Evolutionary conservation across 2,797 vertebrate species (phyloP).

Genomic region (Eremophila alpestris): DNA sequence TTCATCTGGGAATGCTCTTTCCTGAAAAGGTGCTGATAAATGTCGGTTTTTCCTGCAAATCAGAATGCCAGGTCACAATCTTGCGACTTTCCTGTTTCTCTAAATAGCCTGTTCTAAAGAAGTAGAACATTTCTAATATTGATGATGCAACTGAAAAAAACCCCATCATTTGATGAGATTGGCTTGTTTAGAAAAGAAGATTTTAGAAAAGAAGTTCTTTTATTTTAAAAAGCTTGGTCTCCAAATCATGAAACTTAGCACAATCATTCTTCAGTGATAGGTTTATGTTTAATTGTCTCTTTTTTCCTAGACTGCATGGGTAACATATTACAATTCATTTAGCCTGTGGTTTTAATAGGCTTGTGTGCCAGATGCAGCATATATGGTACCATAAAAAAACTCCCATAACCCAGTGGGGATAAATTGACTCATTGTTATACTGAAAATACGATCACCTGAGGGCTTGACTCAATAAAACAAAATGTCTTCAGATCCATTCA

Average conservation of each 20-base stretch:
- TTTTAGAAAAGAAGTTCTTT: no score
- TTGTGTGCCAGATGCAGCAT: background rate
- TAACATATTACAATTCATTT: background rate
- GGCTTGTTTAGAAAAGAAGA: background rate
- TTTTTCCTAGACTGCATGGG: background rate
- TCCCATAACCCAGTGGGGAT: background rate
- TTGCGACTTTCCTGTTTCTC: background rate
- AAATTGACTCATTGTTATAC: constrained; percentile 18
- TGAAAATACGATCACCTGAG: constrained; percentile 36
- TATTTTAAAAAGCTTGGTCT: background rate
- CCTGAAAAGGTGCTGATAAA: background rate
- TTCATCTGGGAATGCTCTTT: background rate
- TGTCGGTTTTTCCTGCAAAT: background rate
- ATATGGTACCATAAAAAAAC: background rate
- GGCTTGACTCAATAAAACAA: constrained; percentile 9
- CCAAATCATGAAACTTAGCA: background rate
- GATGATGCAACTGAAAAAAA: background rate
- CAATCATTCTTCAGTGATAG: background rate
- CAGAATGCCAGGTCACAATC: background rate
- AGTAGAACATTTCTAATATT: background rate
- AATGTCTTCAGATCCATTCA: background rate
- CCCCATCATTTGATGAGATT: background rate
- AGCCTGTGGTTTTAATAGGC: background rate
- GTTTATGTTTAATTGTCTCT: background rate
- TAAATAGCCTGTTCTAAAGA: background rate